Conservation (phyloP, 2,113 vertebrate species). For the Centropus unirufus region DNA sequence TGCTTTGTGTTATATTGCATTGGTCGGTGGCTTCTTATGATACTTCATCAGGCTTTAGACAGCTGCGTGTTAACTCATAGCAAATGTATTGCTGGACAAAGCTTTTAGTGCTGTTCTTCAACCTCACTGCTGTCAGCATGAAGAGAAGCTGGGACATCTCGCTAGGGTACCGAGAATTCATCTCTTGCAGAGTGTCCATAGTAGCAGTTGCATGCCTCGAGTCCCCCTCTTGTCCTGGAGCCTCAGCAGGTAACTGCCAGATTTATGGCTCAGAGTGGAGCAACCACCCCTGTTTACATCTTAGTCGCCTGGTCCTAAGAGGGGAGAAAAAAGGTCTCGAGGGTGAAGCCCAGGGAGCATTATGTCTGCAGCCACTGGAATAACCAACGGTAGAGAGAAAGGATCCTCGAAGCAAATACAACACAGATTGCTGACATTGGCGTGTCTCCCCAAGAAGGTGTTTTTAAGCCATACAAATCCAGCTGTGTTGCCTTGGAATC, state of each 20-base stretch:
- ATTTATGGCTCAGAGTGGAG: background rate
- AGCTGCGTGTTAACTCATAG: background rate
- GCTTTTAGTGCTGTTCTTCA: background rate
- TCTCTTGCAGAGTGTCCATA: background rate
- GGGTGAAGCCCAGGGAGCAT: background rate
- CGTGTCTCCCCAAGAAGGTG: background rate
- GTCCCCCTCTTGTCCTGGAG: background rate
- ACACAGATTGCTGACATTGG: background rate
- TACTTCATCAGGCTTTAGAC: background rate
- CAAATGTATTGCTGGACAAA: background rate
- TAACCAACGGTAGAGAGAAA: too few relatives aligned
- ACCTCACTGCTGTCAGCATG: background rate
- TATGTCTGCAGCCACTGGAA: background rate
- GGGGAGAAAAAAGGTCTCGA: background rate
- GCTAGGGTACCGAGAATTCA: background rate
- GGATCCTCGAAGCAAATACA: background rate
- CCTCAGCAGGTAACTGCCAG: background rate
- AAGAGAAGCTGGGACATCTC: background rate
- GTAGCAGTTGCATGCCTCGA: background rate
- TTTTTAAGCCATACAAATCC: rapidly evolving
- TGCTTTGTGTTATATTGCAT: background rate
- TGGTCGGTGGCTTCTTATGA: background rate
- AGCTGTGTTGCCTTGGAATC: rapidly evolving
- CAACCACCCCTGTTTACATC: background rate
- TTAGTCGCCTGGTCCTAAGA: background rate